These are phyloP conservation scores for Idaea aversata DNA, from an alignment of 2,888 invertebrate species.

Conservation along the genomic window DNA sequence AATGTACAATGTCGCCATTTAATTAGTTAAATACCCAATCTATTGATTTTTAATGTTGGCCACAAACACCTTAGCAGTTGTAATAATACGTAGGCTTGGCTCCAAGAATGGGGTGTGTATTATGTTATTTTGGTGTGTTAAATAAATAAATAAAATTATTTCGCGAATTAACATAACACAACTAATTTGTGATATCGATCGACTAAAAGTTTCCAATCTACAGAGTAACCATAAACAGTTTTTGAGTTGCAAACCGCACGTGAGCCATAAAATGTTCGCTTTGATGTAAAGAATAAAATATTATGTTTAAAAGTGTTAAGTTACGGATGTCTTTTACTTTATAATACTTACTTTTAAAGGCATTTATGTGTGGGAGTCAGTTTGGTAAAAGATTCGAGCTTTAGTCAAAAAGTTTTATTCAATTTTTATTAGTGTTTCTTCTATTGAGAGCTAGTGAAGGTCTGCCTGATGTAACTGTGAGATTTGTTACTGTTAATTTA, in stretches of 20 bases:
- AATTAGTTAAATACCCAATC: no score
- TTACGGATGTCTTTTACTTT: constrained; percentile 36
- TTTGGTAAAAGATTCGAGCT: neutral
- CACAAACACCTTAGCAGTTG: no score
- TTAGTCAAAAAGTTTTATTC: neutral
- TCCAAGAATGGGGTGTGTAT: no score
- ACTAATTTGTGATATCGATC: neutral
- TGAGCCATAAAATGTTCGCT: constrained; percentile 32
- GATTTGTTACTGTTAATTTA: neutral
- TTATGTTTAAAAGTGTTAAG: constrained; percentile 48
- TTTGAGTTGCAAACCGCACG: constrained; percentile 8
- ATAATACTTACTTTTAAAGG: constrained; percentile 23
- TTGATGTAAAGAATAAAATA: constrained; percentile 37
- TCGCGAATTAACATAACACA: no score
- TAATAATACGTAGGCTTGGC: no score
- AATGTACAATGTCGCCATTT: no score
- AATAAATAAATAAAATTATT: no score
- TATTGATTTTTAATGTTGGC: no score
- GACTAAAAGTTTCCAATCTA: neutral
- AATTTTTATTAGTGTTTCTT: neutral
- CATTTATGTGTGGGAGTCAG: neutral
- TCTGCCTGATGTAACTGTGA: neutral
- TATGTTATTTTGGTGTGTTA: no score
- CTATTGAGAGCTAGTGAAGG: neutral
- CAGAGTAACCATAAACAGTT: neutral